These are phyloP conservation scores for Drosophila affinis DNA, from an alignment of 2,888 invertebrate genomes.

Conservation along the genomic window DNA sequence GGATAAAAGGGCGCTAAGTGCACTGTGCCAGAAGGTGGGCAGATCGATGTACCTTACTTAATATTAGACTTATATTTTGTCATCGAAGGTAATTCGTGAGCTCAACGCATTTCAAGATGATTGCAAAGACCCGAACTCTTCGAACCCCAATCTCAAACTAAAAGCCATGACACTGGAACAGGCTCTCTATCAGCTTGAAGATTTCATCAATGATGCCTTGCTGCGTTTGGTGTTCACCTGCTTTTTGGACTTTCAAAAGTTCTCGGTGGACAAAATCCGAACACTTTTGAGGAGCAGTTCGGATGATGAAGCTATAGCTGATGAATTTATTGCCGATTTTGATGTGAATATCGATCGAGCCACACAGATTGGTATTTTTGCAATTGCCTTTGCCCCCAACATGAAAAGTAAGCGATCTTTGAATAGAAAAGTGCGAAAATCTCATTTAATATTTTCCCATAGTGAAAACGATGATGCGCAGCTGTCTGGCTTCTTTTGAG, in stretches of 20 bases:
- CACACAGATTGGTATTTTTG: constrained; percentile 82
- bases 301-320: constrained; percentile 64
- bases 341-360: constrained; percentile 83
- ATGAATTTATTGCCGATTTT: constrained; percentile 82
- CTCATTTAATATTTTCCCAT: not conserved
- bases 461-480: constrained; percentile 80
- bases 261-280: constrained; percentile 80
- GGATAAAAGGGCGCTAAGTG: constrained; percentile 82
- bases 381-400: constrained; percentile 79
- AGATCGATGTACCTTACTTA: not conserved
- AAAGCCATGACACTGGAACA: constrained; percentile 80
- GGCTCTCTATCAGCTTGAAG: constrained; percentile 80
- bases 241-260: constrained; percentile 78
- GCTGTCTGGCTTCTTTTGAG: constrained; percentile 82
- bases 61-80: not conserved
- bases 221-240: constrained; percentile 79
- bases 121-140: constrained; percentile 50
- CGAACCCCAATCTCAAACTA: constrained; percentile 69
- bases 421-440: not conserved
- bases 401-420: constrained; percentile 64
- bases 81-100: constrained; percentile 73
- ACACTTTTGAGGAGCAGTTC: constrained; percentile 49
- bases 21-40: constrained; percentile 80
- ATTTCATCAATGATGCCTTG: constrained; percentile 81
- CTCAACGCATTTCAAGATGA: constrained; percentile 80